A percentile compares a stretch with the other conserved stretches of the same genome.
These are phyloP conservation scores for Drosophila subquinaria DNA, from an alignment of 2,888 invertebrate species.

Conservation along the genomic window DNA sequence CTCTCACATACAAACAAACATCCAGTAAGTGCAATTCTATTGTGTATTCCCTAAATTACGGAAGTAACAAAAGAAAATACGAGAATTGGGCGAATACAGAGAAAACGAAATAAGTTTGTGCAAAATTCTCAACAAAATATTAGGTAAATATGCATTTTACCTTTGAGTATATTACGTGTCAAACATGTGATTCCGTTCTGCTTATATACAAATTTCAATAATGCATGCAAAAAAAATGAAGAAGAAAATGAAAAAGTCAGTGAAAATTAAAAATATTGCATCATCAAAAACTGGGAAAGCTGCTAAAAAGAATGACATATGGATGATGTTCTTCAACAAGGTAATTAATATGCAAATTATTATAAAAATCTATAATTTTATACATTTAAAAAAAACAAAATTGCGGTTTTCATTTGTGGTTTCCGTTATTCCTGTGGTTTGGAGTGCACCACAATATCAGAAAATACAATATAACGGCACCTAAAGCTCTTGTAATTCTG, in stretches of 20 bases:
- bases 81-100: too few relatives aligned
- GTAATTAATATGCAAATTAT: slow-evolving; percentile 23
- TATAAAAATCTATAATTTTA: neutral
- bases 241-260: slow-evolving; percentile 25
- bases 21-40: slow-evolving; percentile 33
- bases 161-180: slow-evolving; percentile 34
- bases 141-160: slow-evolving; percentile 16
- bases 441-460: slow-evolving; percentile 5
- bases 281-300: slow-evolving; percentile 32
- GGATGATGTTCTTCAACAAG: slow-evolving; percentile 15
- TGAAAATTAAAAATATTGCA: slow-evolving; percentile 56
- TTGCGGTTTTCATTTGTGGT: slow-evolving; percentile 10
- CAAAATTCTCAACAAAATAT: slow-evolving; percentile 13
- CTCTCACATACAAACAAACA: neutral
- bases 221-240: slow-evolving; percentile 33
- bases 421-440: slow-evolving; percentile 10
- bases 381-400: neutral
- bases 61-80: slow-evolving; percentile 15
- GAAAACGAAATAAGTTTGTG: slow-evolving; percentile 21
- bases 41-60: slow-evolving; percentile 16
- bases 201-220: slow-evolving; percentile 29
- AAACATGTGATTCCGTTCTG: slow-evolving; percentile 51
- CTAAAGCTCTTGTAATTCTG: neutral
- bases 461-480: slow-evolving; percentile 12
- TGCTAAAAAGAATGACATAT: slow-evolving; percentile 4